Base-by-base conservation (phyloP, 2,113 vertebrate species). In the Hypomesus transpacificus region DNA sequence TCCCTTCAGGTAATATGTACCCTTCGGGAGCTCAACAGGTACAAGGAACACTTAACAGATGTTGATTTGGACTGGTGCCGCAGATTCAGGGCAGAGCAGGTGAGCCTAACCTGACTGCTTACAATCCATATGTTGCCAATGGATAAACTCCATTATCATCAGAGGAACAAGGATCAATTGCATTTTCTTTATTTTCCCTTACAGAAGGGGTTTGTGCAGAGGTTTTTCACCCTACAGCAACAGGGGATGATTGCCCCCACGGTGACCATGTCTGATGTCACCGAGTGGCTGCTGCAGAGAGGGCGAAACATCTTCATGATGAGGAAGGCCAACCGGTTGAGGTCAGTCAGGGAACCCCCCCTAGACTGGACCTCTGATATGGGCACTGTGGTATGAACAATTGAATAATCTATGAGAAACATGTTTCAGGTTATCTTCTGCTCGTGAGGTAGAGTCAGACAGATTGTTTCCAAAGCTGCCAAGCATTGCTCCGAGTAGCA, bases 1-100 rank as follows among this genome's bases (percentile, higher is more conserved):
- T 46, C 9, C 56, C 28, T 61, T 56, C 66, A 77, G 75, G 70
- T 77, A 8, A 58, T 77, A 24, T 72, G 75, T 53, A 51, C 70
- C 14, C 20, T 72, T 2, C 68, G 17, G 16, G 66, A 62, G 20
- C 46, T 73, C 20, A 77, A 77, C 53, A 53, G 7, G 11, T 73
- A 73, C 34, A 77, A 26, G 46, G 51, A 73, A 50, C 59, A 77
- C 26, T 31, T 77, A n/a, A 50, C 61, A n/a, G 70, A 77, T 14
- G 70, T 77, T 5, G 50, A 69, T 53, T 26, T 24, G 16, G 70
- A 59, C 52, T 77, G 70, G 70, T 9, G 28, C 28, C 28, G 52
- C 51, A 57, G n/a, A 16, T 58, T 77, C 14, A 61, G 56, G 59
- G 31, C 11, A 0, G 75, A 77, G 53, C 66, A 73, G 66, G 70